Evolutionary conservation across 1,140 invertebrate species (phyloP).

Genomic region (Chelonus insularis): DNA sequence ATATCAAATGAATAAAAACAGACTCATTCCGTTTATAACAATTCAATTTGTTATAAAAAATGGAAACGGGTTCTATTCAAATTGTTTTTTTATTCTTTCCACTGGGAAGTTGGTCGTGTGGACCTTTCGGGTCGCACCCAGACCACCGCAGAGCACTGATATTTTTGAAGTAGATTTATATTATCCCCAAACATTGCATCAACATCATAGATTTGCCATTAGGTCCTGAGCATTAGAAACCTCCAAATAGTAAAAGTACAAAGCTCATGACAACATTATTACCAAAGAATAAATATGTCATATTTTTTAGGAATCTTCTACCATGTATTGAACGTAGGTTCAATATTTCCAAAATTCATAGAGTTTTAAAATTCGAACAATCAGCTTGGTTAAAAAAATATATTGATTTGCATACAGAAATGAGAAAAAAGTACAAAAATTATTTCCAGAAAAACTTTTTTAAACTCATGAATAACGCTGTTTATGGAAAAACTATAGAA

Average conservation of each 20-base stretch:
- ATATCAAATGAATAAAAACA: too few species aligned
- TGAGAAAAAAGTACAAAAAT: slow-evolving; percentile 23
- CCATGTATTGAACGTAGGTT: slow-evolving; percentile 45
- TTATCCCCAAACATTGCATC: slow-evolving; percentile 52
- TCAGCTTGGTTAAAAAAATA: slow-evolving; percentile 36
- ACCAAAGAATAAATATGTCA: slow-evolving; percentile 48
- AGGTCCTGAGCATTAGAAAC: slow-evolving; percentile 46
- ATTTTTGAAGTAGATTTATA: slow-evolving; percentile 55
- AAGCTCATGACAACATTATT: slow-evolving; percentile 53
- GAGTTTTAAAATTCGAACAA: slow-evolving; percentile 31
- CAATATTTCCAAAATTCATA: slow-evolving; percentile 30
- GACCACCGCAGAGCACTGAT: too few species aligned
- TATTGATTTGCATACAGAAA: slow-evolving; percentile 39
- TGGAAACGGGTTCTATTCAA: too few species aligned
- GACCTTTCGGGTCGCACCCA: too few species aligned
- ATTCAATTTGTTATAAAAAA: too few species aligned
- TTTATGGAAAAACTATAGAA: neutral
- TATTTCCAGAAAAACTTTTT: neutral
- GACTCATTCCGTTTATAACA: too few species aligned
- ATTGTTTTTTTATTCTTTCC: too few species aligned
- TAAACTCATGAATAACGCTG: neutral
- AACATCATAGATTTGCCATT: slow-evolving; percentile 60
- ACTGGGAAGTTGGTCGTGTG: too few species aligned
- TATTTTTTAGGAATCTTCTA: slow-evolving; percentile 54
- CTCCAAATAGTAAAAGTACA: slow-evolving; percentile 30